Evolutionary conservation across 2,797 vertebrate genomes (phyloP).

Genomic region (Petrocephalus sullivani): DNA sequence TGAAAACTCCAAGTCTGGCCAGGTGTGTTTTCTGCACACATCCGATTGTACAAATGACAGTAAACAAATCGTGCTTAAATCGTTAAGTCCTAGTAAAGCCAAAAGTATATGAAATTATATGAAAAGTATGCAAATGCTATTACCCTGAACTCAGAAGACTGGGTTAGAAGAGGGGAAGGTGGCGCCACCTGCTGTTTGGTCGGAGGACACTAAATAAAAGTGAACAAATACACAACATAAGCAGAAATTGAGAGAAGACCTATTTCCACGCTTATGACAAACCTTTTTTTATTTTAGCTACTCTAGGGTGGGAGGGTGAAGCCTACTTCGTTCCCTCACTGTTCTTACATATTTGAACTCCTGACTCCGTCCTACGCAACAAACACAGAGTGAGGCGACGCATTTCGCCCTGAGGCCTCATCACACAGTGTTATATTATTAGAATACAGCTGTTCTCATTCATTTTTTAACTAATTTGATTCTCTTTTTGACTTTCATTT

Average conservation of each 20-base stretch:
- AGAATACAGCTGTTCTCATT: neutral
- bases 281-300: neutral
- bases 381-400: neutral
- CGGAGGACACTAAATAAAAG: neutral
- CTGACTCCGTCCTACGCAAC: neutral
- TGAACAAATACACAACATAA: too few relatives aligned
- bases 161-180: neutral
- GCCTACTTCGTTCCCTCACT: neutral
- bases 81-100: neutral
- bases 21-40: constrained; percentile 59
- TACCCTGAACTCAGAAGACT: neutral
- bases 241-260: too few relatives aligned
- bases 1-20: constrained; percentile 80
- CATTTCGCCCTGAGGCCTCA: neutral
- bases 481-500: neutral
- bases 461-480: neutral
- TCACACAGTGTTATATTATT: neutral
- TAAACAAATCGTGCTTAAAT: neutral
- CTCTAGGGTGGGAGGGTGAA: neutral
- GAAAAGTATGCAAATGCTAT: neutral
- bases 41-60: neutral
- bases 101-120: neutral
- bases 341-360: neutral
- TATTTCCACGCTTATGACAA: neutral
- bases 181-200: neutral